Percentiles rank a stretch among this genome's conserved stretches.
These are phyloP conservation scores for Staurois parvus DNA, from an alignment of 2,797 vertebrate species.

Conservation along the genomic window DNA sequence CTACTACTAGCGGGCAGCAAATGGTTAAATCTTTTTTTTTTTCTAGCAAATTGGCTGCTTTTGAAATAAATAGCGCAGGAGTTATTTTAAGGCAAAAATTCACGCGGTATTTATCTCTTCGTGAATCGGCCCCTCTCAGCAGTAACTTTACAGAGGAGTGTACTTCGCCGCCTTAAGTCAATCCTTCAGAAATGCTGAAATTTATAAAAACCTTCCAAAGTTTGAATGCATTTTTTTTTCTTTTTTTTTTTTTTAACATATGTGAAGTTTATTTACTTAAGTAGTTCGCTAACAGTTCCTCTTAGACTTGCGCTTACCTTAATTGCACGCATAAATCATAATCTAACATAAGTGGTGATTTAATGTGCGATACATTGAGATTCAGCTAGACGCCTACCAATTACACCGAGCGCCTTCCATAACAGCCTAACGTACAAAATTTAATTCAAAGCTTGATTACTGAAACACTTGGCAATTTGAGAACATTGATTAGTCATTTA, in stretches of 20 bases:
- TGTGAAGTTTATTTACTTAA: constrained; percentile 53
- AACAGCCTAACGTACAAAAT: constrained; percentile 56
- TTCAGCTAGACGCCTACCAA: constrained; percentile 53
- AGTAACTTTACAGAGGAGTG: too few relatives aligned
- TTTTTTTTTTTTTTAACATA: constrained; percentile 49
- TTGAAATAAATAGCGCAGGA: too few relatives aligned
- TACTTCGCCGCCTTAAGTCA: too few relatives aligned
- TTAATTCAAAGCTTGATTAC: constrained; percentile 61
- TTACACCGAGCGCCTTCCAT: constrained; percentile 60
- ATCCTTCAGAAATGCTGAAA: background rate
- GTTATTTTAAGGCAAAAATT: too few relatives aligned
- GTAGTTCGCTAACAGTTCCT: constrained; percentile 44
- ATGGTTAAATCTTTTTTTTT: too few relatives aligned
- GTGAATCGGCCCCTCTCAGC: too few relatives aligned
- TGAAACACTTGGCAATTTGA: constrained; percentile 60
- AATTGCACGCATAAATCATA: constrained; percentile 60
- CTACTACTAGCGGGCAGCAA: too few relatives aligned
- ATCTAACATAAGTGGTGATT: constrained; percentile 59
- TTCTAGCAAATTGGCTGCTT: too few relatives aligned
- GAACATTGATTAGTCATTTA: constrained; percentile 62
- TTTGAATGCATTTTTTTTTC: constrained; percentile 3
- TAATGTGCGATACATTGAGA: constrained; percentile 57
- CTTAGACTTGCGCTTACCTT: constrained; percentile 43
- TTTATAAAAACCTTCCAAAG: constrained; percentile 34
- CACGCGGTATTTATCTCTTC: too few relatives aligned